Evolutionary conservation across 2,888 invertebrate genomes (phyloP).

Genomic region (Choristoneura rosaceana): DNA sequence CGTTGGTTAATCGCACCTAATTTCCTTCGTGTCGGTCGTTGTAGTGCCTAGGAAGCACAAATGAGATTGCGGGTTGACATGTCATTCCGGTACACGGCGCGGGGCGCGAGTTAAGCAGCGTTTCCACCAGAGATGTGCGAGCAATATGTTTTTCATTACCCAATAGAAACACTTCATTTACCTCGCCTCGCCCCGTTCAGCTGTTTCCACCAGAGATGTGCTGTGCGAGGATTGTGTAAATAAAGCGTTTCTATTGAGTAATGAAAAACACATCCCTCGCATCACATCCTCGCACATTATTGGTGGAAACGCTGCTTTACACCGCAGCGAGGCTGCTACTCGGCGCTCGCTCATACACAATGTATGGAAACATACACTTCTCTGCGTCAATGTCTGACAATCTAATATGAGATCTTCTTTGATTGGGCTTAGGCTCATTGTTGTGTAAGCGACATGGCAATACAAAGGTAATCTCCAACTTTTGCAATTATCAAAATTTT

Average conservation of each 20-base stretch:
- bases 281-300: too few species aligned
- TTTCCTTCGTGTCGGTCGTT: conserved; percentile 74
- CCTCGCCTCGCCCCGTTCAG: too few species aligned
- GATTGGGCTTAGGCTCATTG: neutral
- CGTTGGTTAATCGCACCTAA: conserved; percentile 75
- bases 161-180: too few species aligned
- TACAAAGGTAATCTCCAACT: neutral
- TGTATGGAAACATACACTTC: conserved; percentile 7
- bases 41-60: conserved; percentile 68
- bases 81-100: conserved; percentile 66
- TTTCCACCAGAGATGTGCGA: too few species aligned
- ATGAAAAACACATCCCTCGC: too few species aligned
- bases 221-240: too few species aligned
- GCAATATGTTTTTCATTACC: too few species aligned
- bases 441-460: neutral
- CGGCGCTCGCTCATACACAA: neutral
- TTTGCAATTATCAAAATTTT: too few species aligned
- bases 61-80: conserved; percentile 75
- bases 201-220: too few species aligned
- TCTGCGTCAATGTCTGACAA: neutral
- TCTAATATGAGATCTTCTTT: neutral
- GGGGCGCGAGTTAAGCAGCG: conserved; percentile 45
- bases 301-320: neutral
- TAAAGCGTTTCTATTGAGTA: too few species aligned
- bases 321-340: conserved; percentile 27